Conservation (phyloP, 2,888 invertebrate species). For the Priocnemis perturbator region DNA sequence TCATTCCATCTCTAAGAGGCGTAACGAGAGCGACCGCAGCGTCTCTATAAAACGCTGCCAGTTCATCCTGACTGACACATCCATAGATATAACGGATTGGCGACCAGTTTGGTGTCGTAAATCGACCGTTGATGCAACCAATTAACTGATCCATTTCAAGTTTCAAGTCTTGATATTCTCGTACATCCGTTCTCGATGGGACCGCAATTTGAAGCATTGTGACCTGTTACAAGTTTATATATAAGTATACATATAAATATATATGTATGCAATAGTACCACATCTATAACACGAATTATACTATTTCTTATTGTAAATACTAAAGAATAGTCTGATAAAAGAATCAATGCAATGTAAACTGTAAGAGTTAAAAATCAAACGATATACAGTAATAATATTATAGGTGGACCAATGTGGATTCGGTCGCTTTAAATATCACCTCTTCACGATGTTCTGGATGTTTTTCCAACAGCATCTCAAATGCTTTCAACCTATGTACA, state of each 20-base stretch:
- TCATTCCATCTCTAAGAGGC: constrained; percentile 93
- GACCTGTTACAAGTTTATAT: constrained; percentile 66
- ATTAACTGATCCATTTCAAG: constrained; percentile 94
- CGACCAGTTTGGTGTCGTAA: constrained; percentile 94
- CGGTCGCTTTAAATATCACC: constrained; percentile 76
- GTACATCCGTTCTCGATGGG: constrained; percentile 92
- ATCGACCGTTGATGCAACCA: constrained; percentile 90
- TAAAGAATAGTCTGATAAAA: too few relatives aligned
- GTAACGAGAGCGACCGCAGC: constrained; percentile 92
- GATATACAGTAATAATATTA: too few relatives aligned
- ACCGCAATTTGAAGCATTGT: constrained; percentile 90
- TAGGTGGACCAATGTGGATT: too few relatives aligned
- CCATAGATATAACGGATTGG: constrained; percentile 94
- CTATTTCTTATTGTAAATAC: too few relatives aligned
- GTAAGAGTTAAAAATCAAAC: too few relatives aligned
- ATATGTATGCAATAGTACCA: too few relatives aligned
- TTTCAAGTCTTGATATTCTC: constrained; percentile 92
- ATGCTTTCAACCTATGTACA: constrained; percentile 88
- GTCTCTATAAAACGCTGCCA: constrained; percentile 91
- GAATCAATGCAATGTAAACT: too few relatives aligned
- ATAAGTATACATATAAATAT: too few relatives aligned
- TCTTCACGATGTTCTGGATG: constrained; percentile 91
- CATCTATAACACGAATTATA: too few relatives aligned
- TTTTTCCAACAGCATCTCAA: constrained; percentile 87
- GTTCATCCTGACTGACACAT: constrained; percentile 89